Evolutionary conservation across 2,888 invertebrate genomes (phyloP).

Genomic region (Epistrophe grossulariae): DNA sequence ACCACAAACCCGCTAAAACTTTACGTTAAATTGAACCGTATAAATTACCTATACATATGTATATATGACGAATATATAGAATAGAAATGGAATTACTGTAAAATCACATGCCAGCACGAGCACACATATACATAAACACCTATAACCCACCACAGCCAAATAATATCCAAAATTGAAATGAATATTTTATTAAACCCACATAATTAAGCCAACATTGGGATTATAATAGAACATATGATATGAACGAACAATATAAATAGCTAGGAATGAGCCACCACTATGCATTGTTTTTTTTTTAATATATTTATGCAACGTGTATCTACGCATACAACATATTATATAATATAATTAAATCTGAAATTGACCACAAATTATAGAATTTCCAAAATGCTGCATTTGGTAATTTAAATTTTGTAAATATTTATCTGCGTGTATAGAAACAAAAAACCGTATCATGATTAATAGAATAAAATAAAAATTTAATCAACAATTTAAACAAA

Average conservation of each 20-base stretch:
- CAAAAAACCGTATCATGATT: not conserved
- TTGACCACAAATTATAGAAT: not conserved
- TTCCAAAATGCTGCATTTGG: not conserved
- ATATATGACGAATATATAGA: too few species aligned
- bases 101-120: not conserved
- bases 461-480: not conserved
- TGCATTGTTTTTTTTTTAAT: not conserved
- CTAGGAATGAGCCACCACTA: too few species aligned
- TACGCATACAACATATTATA: too few species aligned
- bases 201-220: constrained; percentile 4
- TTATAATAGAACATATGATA: not conserved
- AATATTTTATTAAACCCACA: constrained; percentile 24
- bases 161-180: constrained; percentile 8
- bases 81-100: too few species aligned
- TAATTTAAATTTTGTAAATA: not conserved
- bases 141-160: not conserved
- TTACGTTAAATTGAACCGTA: not conserved
- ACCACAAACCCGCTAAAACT: not conserved
- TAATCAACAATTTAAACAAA: not conserved
- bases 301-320: not conserved
- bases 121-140: not conserved
- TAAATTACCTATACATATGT: not conserved
- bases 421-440: not conserved
- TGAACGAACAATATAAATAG: not conserved
- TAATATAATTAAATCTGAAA: not conserved